phyloP scores from a whole-genome alignment of 2,888 invertebrate species.

The Acanthosepion pharaonis region DNA sequence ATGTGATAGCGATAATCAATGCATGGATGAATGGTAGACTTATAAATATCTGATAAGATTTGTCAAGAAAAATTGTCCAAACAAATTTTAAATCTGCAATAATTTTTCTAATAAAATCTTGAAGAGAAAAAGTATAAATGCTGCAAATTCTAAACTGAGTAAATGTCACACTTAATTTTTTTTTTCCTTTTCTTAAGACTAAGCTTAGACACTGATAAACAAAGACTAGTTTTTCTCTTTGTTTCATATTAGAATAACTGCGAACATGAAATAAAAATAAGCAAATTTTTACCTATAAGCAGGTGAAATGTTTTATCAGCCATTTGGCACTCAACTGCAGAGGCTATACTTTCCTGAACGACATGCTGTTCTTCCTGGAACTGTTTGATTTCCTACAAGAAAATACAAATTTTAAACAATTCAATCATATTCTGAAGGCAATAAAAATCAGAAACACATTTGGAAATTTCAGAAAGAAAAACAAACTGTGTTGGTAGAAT shows the following conservation, averaged over 20 bases:
- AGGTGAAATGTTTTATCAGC: constrained; percentile 72
- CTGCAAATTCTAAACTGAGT: no score
- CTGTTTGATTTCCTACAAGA: constrained; percentile 68
- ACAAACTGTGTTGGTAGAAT: background rate
- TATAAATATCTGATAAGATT: no score
- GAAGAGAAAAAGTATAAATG: no score
- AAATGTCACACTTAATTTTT: no score
- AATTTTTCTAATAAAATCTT: no score
- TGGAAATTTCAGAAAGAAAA: background rate
- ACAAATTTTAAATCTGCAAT: no score
- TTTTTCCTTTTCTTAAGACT: no score
- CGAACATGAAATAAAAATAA: background rate
- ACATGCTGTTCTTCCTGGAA: constrained; percentile 66
- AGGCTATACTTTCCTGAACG: constrained; percentile 62
- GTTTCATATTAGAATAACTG: background rate
- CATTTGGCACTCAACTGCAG: constrained; percentile 73
- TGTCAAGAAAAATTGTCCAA: no score
- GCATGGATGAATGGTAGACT: no score
- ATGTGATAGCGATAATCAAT: no score
- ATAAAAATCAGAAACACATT: background rate
- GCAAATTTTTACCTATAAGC: constrained; percentile 64
- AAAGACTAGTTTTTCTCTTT: no score
- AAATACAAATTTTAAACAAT: background rate
- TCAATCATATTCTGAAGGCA: background rate
- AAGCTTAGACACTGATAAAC: no score